phyloP scores from a whole-genome alignment of 1,140 invertebrate genomes.

The Calliphora vicina region DNA sequence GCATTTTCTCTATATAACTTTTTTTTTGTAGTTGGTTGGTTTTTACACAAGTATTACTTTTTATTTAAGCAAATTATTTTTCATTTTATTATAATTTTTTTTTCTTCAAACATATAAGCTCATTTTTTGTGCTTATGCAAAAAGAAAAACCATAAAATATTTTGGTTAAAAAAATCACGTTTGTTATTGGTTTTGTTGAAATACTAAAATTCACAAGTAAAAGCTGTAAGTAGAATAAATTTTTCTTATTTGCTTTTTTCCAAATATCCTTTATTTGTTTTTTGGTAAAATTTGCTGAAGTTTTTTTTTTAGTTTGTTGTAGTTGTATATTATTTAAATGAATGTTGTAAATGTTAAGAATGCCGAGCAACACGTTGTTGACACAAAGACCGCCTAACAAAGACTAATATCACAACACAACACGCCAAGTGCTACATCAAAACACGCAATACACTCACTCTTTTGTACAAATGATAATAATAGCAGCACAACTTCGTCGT shows the following conservation, averaged over 20 bases:
- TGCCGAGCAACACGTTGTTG: slow-evolving; percentile 60
- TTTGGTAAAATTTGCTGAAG: not conserved
- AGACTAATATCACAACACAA: slow-evolving; percentile 52
- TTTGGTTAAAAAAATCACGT: no score
- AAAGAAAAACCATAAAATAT: no score
- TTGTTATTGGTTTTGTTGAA: no score
- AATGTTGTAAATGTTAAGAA: slow-evolving; percentile 6
- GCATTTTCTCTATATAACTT: not conserved
- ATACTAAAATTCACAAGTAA: no score
- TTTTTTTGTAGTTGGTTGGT: not conserved
- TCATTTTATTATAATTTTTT: not conserved
- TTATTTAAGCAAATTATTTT: not conserved
- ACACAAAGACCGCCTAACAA: slow-evolving; percentile 61
- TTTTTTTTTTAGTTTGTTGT: not conserved
- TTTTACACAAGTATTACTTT: not conserved
- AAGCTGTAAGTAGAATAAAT: no score
- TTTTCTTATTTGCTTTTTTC: not conserved
- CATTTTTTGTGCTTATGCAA: no score
- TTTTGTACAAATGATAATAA: slow-evolving; percentile 7
- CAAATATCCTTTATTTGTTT: not conserved
- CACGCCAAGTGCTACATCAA: slow-evolving; percentile 37
- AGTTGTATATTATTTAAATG: not conserved
- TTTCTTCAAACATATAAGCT: no score
- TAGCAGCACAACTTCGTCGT: not conserved
- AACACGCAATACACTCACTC: slow-evolving; percentile 30